A percentile compares a stretch with the other conserved stretches of the same genome.
Evolutionary conservation across 2,888 invertebrate genomes (phyloP).

Genomic region (Imbricaverruca yamaguchii): DNA sequence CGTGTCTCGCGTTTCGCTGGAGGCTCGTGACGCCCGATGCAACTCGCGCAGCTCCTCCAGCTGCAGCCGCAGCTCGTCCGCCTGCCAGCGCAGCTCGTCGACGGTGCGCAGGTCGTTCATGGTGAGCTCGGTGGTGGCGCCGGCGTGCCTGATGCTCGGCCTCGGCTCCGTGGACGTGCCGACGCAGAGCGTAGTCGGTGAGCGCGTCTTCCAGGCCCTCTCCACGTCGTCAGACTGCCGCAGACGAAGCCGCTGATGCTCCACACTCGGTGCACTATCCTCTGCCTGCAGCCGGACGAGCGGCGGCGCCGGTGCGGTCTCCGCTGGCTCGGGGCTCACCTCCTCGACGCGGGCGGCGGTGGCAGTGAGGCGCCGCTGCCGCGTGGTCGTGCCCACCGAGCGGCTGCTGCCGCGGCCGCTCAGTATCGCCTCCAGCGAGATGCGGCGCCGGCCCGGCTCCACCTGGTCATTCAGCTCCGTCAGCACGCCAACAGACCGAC

Average conservation of each 20-base stretch:
- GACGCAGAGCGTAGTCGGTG: background rate
- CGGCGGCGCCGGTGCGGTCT: background rate
- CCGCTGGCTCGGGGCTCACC: background rate
- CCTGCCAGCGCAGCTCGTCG: background rate
- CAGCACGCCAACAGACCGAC: background rate
- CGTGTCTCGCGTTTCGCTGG: background rate
- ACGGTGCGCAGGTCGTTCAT: background rate
- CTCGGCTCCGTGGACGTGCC: background rate
- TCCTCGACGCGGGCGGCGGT: background rate
- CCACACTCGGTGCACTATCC: background rate
- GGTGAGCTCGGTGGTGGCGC: background rate
- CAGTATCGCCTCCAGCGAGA: background rate
- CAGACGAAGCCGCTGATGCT: background rate
- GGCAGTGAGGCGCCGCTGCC: background rate
- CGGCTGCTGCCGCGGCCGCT: background rate
- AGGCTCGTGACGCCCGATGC: background rate
- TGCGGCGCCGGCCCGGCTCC: background rate
- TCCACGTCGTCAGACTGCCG: background rate
- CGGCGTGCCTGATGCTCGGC: background rate
- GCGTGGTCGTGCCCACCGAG: background rate
- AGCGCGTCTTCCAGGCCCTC: background rate
- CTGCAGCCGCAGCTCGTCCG: background rate
- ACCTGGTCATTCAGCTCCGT: background rate
- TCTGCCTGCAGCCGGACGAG: background rate
- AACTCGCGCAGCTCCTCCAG: constrained; percentile 3